Percentiles rank a stretch among this genome's conserved stretches.
phyloP scores from a whole-genome alignment of 2,888 invertebrate genomes.

The Orchestes rusci region DNA sequence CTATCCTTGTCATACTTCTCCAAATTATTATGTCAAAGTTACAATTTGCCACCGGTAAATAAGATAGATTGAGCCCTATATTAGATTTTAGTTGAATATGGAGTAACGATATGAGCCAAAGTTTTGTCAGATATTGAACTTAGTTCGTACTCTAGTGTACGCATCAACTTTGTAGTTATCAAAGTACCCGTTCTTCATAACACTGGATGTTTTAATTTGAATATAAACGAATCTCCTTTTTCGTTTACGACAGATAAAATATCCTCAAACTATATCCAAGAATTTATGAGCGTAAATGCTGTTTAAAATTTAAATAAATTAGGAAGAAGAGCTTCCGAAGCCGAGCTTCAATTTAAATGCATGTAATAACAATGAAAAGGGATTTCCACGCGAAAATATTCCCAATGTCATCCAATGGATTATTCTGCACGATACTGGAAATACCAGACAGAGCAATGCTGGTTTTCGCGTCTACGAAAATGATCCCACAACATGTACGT shows the following conservation, averaged over 20 bases:
- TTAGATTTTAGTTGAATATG: too few relatives aligned
- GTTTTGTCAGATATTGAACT: too few relatives aligned
- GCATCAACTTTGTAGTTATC: too few relatives aligned
- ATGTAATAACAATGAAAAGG: slow-evolving; percentile 29
- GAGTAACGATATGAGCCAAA: too few relatives aligned
- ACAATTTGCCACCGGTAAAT: too few relatives aligned
- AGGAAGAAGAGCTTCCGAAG: slow-evolving; percentile 6
- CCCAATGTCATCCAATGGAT: slow-evolving; percentile 30
- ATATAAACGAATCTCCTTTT: too few relatives aligned
- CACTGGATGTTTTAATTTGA: too few relatives aligned
- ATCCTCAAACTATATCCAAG: slow-evolving; percentile 3
- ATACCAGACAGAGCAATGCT: slow-evolving; percentile 12
- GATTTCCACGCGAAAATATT: slow-evolving; percentile 28
- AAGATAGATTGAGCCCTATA: too few relatives aligned
- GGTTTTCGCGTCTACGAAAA: slow-evolving; percentile 10
- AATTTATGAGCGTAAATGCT: slow-evolving; percentile 10
- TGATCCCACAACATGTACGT: slow-evolving; percentile 8
- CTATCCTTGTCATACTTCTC: too few relatives aligned
- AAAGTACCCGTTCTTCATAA: too few relatives aligned
- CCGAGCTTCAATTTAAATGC: slow-evolving; percentile 28
- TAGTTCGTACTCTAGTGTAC: too few relatives aligned
- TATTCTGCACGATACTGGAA: slow-evolving; percentile 22
- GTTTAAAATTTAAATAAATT: slow-evolving; percentile 22
- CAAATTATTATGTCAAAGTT: too few relatives aligned
- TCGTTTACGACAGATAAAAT: slow-evolving; percentile 4